Evolutionary conservation across 2,797 vertebrate genomes (phyloP).

Genomic region (Betta splendens): DNA sequence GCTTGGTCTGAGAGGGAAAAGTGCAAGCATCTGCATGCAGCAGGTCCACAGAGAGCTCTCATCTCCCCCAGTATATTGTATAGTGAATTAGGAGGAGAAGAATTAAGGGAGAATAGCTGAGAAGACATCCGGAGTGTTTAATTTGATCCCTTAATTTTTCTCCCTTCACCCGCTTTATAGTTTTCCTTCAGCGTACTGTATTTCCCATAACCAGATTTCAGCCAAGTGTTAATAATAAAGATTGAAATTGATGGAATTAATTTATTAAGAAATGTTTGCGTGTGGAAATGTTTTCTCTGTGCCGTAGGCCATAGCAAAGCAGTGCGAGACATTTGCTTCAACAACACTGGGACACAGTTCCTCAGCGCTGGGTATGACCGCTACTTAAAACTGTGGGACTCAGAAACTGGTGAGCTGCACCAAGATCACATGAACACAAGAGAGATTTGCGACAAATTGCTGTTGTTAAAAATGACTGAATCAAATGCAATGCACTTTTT

Average conservation of each 20-base stretch:
- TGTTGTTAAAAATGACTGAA: not conserved
- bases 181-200: slow-evolving; percentile 10
- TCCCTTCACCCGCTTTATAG: slow-evolving; percentile 24
- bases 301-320: slow-evolving; percentile 94
- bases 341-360: slow-evolving; percentile 91
- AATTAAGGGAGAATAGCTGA: slow-evolving; percentile 16
- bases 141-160: slow-evolving; percentile 1
- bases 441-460: no score
- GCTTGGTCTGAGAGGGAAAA: slow-evolving; percentile 49
- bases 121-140: slow-evolving; percentile 12
- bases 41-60: slow-evolving; percentile 36
- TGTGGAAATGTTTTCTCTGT: slow-evolving; percentile 15
- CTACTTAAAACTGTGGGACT: slow-evolving; percentile 97
- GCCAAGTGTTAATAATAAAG: slow-evolving; percentile 33
- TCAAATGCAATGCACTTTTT: not conserved
- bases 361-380: slow-evolving; percentile 96
- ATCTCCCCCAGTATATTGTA: slow-evolving; percentile 40
- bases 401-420: slow-evolving; percentile 89
- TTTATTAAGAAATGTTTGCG: slow-evolving; percentile 5
- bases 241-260: no score
- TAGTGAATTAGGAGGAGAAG: slow-evolving; percentile 25
- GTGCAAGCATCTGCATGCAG: slow-evolving; percentile 19
- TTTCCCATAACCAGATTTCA: slow-evolving; percentile 37
- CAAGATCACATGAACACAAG: not conserved
- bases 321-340: slow-evolving; percentile 96